Base-by-base conservation (phyloP, 2,888 invertebrate species). In the Zonitis immaculata region DNA sequence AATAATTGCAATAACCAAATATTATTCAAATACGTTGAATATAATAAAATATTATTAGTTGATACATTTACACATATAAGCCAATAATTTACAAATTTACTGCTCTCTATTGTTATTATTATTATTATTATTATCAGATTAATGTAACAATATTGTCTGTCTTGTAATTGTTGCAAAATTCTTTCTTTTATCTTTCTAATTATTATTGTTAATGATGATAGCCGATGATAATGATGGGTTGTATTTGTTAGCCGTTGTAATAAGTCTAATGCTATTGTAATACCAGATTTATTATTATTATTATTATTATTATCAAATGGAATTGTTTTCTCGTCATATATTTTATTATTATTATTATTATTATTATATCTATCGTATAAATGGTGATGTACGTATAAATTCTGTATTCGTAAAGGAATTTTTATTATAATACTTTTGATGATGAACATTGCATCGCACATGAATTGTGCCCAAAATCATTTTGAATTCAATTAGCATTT, bases 381-480 rank as follows among this genome's bases (percentile, higher is more conserved):
- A 67, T 25, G 66, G 64, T 58, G n/a, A n/a, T n/a, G 69, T 69
- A 60, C 69, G 68, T 51, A 66, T 68, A 46, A 72, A 67, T 56
- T 72, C 71, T 70, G 72, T 69, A 58, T 66, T 66, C 61, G 68
- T 63, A 59, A 58, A 64, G 59, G 64, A 59, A 50, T 62, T 60
- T 53, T 57, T 61, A 56, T 67, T 66, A 64, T 64, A 61, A 58
- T 62, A 63, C 56, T 64, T 66, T 65, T 70, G 64, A 67, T 65
- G 66, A 62, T 65, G 66, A 62, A 71, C 73, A 73, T 73, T 66
- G 73, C 71, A 71, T 69, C 62, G 61, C 66, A 65, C 63, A 59
- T 57, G 52, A 58, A 61, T 47, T 54, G 57, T 58, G 60, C 63
- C 65, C 64, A 68, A 62, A 67, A 70, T 64, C 72, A 71, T 72